Percentiles rank a stretch among this genome's conserved stretches.
These are phyloP conservation scores for Amblyopsis hoosieri DNA, from an alignment of 2,797 vertebrate species.

Conservation along the genomic window DNA sequence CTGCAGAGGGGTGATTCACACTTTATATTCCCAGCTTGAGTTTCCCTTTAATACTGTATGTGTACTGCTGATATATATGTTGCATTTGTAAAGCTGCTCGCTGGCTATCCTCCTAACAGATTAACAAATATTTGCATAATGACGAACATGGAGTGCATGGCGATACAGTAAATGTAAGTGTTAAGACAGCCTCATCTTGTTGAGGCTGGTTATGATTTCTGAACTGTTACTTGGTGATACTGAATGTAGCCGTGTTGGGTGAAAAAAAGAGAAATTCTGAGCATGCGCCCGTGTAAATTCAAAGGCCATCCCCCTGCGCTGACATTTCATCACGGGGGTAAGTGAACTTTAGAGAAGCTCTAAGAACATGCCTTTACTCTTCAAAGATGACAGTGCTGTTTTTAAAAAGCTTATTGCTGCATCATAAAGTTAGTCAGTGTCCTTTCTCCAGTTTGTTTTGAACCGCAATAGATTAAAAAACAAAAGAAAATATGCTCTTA, in stretches of 20 bases:
- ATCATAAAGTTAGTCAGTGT: constrained; percentile 70
- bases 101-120: constrained; percentile 69
- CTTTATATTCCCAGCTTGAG: constrained; percentile 70
- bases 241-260: constrained; percentile 1
- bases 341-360: constrained; percentile 47
- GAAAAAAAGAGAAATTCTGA: background rate
- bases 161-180: background rate
- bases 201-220: constrained; percentile 2
- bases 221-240: background rate
- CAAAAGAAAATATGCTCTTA: constrained; percentile 78
- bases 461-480: constrained; percentile 50
- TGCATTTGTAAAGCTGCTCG: constrained; percentile 63
- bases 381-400: constrained; percentile 54
- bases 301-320: constrained; percentile 32
- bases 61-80: constrained; percentile 68
- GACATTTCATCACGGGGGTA: constrained; percentile 50
- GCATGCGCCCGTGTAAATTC: constrained; percentile 20
- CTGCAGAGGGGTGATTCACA: constrained; percentile 64
- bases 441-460: constrained; percentile 72
- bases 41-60: constrained; percentile 62
- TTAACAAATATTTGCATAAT: constrained; percentile 69
- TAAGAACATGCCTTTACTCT: constrained; percentile 33
- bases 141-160: constrained; percentile 6
- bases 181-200: background rate
- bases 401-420: constrained; percentile 74